phyloP scores from a whole-genome alignment of 1,140 invertebrate genomes.

The Saxidomus purpurata region DNA sequence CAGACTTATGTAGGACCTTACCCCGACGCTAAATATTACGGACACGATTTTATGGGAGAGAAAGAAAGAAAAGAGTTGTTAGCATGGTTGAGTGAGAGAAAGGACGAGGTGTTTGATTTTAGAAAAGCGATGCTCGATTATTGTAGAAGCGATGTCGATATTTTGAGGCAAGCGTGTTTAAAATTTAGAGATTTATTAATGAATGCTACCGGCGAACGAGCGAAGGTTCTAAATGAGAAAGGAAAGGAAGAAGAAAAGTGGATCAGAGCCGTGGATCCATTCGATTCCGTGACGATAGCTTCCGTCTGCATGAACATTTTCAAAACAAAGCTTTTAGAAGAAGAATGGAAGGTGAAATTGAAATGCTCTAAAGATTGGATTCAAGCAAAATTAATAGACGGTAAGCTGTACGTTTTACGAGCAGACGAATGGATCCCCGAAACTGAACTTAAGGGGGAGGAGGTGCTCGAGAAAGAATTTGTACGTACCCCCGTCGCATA shows the following conservation, averaged over 20 bases:
- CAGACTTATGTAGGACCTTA: slow-evolving; percentile 49
- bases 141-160: no score
- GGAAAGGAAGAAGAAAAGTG: slow-evolving; percentile 8
- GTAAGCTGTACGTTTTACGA: not conserved
- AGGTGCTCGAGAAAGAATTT: not conserved
- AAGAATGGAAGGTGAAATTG: slow-evolving; percentile 18
- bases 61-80: slow-evolving; percentile 27
- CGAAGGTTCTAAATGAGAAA: not conserved
- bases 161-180: slow-evolving; percentile 57
- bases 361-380: not conserved
- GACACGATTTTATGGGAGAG: slow-evolving; percentile 26
- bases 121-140: slow-evolving; percentile 50
- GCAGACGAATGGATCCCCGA: not conserved
- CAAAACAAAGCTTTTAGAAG: no score
- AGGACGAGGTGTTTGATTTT: slow-evolving; percentile 63
- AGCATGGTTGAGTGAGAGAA: slow-evolving; percentile 50
- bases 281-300: no score
- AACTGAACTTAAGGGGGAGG: not conserved
- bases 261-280: slow-evolving; percentile 63
- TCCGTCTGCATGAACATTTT: no score
- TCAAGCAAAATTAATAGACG: slow-evolving; percentile 18
- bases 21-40: slow-evolving; percentile 11
- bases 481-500: slow-evolving; percentile 30
- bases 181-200: slow-evolving; percentile 62
- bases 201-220: slow-evolving; percentile 23